Evolutionary conservation across 1,140 invertebrate genomes (phyloP).

Genomic region (Bombus vancouverensis): DNA sequence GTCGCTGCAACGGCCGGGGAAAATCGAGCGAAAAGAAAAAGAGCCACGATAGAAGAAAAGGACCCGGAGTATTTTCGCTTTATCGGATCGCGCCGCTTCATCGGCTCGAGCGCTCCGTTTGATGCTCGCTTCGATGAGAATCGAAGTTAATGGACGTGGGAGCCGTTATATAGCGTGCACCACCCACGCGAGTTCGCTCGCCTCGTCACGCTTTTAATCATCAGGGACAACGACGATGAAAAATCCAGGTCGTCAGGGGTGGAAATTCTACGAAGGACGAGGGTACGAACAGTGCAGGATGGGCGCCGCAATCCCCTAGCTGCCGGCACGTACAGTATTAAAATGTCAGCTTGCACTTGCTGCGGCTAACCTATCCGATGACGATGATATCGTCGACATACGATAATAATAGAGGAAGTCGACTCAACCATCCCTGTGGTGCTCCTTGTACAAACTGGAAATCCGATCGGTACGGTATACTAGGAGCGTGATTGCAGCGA

Average conservation of each 20-base stretch:
- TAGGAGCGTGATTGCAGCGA: no score
- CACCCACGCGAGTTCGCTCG: constrained; percentile 4
- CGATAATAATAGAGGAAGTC: constrained; percentile 55
- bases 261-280: background rate
- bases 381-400: constrained; percentile 42
- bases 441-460: background rate
- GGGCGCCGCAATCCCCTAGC: constrained; percentile 9
- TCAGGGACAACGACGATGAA: constrained; percentile 49
- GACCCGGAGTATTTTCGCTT: constrained; percentile 31
- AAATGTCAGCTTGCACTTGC: constrained; percentile 61
- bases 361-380: constrained; percentile 40
- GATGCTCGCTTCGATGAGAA: constrained; percentile 61
- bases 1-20: no score
- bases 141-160: constrained; percentile 64
- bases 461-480: no score
- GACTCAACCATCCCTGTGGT: background rate
- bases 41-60: background rate
- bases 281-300: background rate
- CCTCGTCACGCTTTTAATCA: constrained; percentile 64
- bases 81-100: constrained; percentile 40
- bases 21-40: background rate
- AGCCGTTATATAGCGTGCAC: background rate
- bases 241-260: constrained; percentile 59
- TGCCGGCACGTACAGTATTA: constrained; percentile 46
- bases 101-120: constrained; percentile 44